phyloP scores from a whole-genome alignment of 2,797 vertebrate genomes.

The Craterocephalus amniculus region DNA sequence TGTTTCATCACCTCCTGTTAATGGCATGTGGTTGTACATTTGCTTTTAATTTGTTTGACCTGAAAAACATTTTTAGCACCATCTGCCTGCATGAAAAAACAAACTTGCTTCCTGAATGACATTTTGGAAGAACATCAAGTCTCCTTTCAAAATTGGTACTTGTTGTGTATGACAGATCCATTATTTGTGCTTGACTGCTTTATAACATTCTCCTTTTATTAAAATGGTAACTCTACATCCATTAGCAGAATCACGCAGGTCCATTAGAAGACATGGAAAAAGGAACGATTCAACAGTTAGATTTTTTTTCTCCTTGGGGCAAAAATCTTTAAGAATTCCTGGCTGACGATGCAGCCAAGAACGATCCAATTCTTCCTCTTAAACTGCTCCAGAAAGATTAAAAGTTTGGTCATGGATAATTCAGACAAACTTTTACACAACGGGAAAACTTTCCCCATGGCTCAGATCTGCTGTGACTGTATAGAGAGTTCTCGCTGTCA shows the following conservation, averaged over 20 bases:
- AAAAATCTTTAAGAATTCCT: constrained; percentile 1
- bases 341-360: background rate
- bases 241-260: background rate
- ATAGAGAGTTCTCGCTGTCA: constrained; percentile 33
- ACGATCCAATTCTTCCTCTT: background rate
- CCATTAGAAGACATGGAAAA: constrained; percentile 4
- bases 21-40: background rate
- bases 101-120: background rate
- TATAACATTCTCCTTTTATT: background rate
- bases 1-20: background rate
- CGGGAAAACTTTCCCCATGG: constrained; percentile 22
- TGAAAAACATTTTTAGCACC: background rate
- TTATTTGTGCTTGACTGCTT: background rate
- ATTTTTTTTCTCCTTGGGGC: background rate
- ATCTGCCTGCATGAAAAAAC: background rate
- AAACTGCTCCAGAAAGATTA: background rate
- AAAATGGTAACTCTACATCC: background rate
- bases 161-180: too few species aligned
- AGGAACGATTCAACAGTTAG: background rate
- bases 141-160: too few species aligned
- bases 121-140: background rate
- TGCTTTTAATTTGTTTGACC: background rate
- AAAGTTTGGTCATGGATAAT: constrained; percentile 10
- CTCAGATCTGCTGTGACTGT: constrained; percentile 18
- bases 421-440: constrained; percentile 26